These are phyloP conservation scores for Pasiphila rectangulata DNA, from an alignment of 2,888 invertebrate genomes.

Conservation along the genomic window DNA sequence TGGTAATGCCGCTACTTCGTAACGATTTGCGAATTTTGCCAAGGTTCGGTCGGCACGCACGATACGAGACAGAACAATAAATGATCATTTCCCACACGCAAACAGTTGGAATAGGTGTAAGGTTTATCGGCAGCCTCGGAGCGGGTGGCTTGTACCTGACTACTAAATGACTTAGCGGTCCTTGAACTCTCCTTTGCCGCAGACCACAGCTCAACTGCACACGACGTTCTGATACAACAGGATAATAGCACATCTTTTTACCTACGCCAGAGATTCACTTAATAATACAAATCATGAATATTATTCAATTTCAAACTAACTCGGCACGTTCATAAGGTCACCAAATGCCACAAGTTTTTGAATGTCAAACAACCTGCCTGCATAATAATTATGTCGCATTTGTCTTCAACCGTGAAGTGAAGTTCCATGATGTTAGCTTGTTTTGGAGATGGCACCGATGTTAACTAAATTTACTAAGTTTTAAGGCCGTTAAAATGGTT, in stretches of 20 bases:
- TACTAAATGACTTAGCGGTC: constrained; percentile 61
- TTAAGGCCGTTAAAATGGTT: no score
- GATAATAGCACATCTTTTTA: constrained; percentile 32
- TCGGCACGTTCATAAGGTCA: constrained; percentile 27
- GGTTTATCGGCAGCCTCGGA: constrained; percentile 43
- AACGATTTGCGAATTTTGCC: constrained; percentile 28
- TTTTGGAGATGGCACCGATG: constrained; percentile 2
- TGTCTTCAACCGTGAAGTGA: not conserved
- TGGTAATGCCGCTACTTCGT: constrained; percentile 10
- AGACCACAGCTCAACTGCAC: constrained; percentile 21
- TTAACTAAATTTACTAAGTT: not conserved
- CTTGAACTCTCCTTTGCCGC: constrained; percentile 52
- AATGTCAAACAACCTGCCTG: constrained; percentile 19
- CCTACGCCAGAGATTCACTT: not conserved
- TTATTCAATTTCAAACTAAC: constrained; percentile 24
- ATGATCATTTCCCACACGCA: constrained; percentile 55
- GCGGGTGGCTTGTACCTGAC: constrained; percentile 57
- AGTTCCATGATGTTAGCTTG: not conserved
- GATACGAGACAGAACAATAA: constrained; percentile 42
- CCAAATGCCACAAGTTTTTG: constrained; percentile 27
- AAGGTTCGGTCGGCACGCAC: constrained; percentile 28
- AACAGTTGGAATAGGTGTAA: constrained; percentile 45
- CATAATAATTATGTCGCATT: constrained; percentile 6
- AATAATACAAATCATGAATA: constrained; percentile 13
- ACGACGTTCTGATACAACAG: constrained; percentile 43